Evolutionary conservation across 2,888 invertebrate genomes (phyloP).

Genomic region (Seira sanloemensis): DNA sequence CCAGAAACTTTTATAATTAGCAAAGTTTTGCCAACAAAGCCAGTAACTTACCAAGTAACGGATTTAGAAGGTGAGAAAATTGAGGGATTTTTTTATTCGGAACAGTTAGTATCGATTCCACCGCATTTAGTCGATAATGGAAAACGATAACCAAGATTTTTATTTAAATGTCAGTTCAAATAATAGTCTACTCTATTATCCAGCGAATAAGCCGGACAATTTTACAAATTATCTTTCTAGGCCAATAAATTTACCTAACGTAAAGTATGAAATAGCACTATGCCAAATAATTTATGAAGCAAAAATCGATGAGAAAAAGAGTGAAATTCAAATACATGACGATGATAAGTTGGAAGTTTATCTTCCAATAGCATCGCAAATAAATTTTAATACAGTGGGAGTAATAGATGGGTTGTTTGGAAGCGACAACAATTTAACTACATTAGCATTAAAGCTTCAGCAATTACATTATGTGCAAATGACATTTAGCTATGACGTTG

Average conservation of each 20-base stretch:
- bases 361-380: background rate
- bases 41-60: background rate
- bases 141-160: background rate
- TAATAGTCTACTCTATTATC: background rate
- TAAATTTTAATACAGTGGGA: background rate
- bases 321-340: background rate
- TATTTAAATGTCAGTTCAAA: background rate
- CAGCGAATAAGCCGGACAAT: background rate
- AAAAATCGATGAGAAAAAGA: background rate
- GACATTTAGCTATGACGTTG: background rate
- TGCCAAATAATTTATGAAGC: background rate
- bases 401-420: background rate
- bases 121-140: too few relatives aligned
- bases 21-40: background rate
- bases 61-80: conserved; percentile 1
- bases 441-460: background rate
- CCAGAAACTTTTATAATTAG: background rate
- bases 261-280: background rate
- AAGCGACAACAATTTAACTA: background rate
- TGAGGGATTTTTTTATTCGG: background rate
- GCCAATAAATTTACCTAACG: background rate
- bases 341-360: background rate
- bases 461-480: background rate
- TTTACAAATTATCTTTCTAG: conserved; percentile 3
- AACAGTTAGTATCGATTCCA: background rate